Conservation (phyloP, 2,888 invertebrate species). For the Ennomos erosarius region DNA sequence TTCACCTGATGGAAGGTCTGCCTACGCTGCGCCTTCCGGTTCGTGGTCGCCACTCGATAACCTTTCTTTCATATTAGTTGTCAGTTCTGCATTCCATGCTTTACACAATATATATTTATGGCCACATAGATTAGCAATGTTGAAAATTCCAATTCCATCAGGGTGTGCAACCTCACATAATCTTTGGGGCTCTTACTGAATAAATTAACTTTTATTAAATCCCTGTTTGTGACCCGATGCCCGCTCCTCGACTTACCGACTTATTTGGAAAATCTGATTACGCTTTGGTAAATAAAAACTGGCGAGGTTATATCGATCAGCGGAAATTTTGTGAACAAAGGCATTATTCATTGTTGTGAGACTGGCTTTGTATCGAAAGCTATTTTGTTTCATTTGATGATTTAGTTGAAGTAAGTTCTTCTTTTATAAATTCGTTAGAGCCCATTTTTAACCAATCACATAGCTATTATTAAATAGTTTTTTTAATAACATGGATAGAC, state of each 20-base stretch:
- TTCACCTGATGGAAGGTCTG: too few relatives aligned
- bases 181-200: constrained; percentile 73
- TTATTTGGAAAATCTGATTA: constrained; percentile 65
- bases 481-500: too few relatives aligned
- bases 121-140: constrained; percentile 43
- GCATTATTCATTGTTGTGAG: constrained; percentile 20
- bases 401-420: too few relatives aligned
- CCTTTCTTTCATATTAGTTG: too few relatives aligned
- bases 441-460: too few relatives aligned
- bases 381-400: too few relatives aligned
- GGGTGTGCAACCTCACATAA: constrained; percentile 44
- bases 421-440: too few relatives aligned
- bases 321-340: constrained; percentile 28
- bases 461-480: too few relatives aligned
- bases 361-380: neutral
- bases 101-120: too few relatives aligned
- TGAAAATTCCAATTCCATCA: constrained; percentile 49
- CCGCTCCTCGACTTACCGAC: constrained; percentile 59
- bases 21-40: too few relatives aligned
- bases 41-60: too few relatives aligned
- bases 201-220: constrained; percentile 81
- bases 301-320: constrained; percentile 38
- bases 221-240: constrained; percentile 68
- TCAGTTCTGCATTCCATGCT: too few relatives aligned
- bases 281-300: constrained; percentile 60